These are phyloP conservation scores for Philonicus albiceps DNA, from an alignment of 2,888 invertebrate species.

Conservation along the genomic window DNA sequence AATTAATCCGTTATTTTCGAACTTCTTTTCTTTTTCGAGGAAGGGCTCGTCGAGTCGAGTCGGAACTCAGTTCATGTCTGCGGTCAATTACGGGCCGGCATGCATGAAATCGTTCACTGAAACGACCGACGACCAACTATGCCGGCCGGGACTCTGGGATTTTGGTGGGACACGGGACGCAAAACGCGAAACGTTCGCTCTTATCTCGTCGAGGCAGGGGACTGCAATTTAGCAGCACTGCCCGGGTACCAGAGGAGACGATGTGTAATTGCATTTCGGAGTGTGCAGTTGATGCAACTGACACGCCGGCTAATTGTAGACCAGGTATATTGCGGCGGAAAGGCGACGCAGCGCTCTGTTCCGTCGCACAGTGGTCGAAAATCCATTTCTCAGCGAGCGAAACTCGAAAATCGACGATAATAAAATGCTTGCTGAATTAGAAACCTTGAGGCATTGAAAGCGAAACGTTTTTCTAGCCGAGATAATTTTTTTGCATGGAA, in stretches of 20 bases:
- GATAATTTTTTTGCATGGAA: no score
- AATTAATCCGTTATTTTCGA: slow-evolving; percentile 22
- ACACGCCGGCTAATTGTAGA: slow-evolving; percentile 41
- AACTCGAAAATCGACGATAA: no score
- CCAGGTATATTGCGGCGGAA: background rate
- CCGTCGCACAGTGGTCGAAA: background rate
- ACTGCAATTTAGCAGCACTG: slow-evolving; percentile 4
- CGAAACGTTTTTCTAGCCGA: no score
- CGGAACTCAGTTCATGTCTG: slow-evolving; percentile 42
- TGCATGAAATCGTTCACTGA: slow-evolving; percentile 43
- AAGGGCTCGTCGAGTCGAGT: background rate
- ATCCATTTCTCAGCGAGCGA: no score
- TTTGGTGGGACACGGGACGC: no score
- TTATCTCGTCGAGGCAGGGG: background rate
- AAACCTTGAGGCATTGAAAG: no score
- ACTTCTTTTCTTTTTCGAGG: background rate
- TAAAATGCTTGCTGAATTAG: no score
- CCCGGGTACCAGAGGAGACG: background rate
- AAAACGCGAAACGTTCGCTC: slow-evolving; percentile 28
- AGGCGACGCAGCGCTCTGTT: background rate
- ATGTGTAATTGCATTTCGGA: slow-evolving; percentile 25
- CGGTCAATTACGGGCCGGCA: slow-evolving; percentile 44
- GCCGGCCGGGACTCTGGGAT: background rate
- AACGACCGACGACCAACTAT: background rate
- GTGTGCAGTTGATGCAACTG: slow-evolving; percentile 38